These are phyloP conservation scores for Pemphigus obesinymphae DNA, from an alignment of 1,140 invertebrate genomes.

Conservation along the genomic window DNA sequence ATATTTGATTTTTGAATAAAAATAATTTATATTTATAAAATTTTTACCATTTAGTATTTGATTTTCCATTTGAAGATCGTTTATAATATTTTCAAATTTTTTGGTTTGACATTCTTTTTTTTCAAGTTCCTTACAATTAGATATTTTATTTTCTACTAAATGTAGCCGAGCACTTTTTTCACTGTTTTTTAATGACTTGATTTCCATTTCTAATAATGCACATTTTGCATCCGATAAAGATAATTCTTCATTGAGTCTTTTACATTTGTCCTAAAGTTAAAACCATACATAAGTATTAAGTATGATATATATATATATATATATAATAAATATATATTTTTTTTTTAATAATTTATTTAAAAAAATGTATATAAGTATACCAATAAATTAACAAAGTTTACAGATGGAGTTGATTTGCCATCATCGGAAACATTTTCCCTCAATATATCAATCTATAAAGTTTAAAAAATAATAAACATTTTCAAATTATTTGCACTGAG, in stretches of 20 bases:
- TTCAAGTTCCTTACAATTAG: conserved; percentile 73
- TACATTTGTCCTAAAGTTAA: conserved; percentile 1
- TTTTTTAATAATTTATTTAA: background rate
- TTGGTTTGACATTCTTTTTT: conserved; percentile 68
- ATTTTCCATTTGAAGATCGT: conserved; percentile 38
- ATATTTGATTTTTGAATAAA: too few species aligned
- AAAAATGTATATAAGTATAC: background rate
- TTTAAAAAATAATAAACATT: too few species aligned
- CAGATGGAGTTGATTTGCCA: background rate
- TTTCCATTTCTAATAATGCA: conserved; percentile 52
- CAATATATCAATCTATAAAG: conserved; percentile 15
- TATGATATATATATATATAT: too few species aligned
- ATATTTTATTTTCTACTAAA: conserved; percentile 74
- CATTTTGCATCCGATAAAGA: conserved; percentile 21
- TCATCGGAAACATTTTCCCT: background rate
- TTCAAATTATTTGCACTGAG: too few species aligned
- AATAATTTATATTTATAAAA: too few species aligned
- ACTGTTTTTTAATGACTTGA: conserved; percentile 58
- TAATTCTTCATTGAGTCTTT: conserved; percentile 29
- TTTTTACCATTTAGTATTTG: too few species aligned
- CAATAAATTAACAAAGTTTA: background rate
- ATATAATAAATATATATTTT: too few species aligned
- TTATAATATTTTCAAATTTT: conserved; percentile 53
- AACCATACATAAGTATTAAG: background rate
- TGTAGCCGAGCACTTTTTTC: conserved; percentile 74